Evolutionary conservation across 2,888 invertebrate species (phyloP).

Genomic region (Conus canariensis): DNA sequence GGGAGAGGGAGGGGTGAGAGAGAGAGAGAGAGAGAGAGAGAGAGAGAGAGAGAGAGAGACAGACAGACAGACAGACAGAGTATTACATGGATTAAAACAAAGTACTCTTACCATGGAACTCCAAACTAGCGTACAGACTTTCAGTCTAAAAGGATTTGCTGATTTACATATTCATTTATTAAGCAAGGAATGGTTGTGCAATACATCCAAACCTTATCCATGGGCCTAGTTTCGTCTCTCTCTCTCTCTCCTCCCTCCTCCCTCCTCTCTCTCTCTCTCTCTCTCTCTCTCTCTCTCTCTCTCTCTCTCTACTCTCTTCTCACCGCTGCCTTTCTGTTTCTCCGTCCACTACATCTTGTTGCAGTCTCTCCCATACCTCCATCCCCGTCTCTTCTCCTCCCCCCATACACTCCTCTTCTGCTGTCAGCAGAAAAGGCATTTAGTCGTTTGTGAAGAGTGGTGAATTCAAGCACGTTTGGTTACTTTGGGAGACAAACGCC

Average conservation of each 20-base stretch:
- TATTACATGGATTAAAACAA: background rate
- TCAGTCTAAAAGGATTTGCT: too few relatives aligned
- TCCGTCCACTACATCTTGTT: background rate
- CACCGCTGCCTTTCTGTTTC: background rate
- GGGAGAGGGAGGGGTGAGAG: background rate
- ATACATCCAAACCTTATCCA: too few relatives aligned
- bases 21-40: constrained; percentile 9
- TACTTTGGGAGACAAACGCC: too few relatives aligned
- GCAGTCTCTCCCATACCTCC: background rate
- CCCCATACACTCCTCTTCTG: background rate
- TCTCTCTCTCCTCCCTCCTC: background rate
- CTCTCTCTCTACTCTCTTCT: background rate
- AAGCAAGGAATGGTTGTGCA: too few relatives aligned
- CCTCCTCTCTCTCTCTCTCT: background rate
- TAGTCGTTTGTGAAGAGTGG: too few relatives aligned
- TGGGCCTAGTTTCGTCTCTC: too few relatives aligned
- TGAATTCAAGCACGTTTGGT: too few relatives aligned
- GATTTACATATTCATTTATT: too few relatives aligned
- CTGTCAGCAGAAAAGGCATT: too few relatives aligned
- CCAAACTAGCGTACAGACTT: too few relatives aligned
- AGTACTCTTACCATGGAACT: background rate
- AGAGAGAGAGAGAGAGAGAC: constrained; percentile 12
- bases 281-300: constrained; percentile 17
- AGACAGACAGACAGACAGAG: background rate
- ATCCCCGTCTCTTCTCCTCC: background rate